Percentiles rank a stretch among this genome's conserved stretches.
Evolutionary conservation across 1,140 invertebrate genomes (phyloP).

Genomic region (Drosophila arawakana): DNA sequence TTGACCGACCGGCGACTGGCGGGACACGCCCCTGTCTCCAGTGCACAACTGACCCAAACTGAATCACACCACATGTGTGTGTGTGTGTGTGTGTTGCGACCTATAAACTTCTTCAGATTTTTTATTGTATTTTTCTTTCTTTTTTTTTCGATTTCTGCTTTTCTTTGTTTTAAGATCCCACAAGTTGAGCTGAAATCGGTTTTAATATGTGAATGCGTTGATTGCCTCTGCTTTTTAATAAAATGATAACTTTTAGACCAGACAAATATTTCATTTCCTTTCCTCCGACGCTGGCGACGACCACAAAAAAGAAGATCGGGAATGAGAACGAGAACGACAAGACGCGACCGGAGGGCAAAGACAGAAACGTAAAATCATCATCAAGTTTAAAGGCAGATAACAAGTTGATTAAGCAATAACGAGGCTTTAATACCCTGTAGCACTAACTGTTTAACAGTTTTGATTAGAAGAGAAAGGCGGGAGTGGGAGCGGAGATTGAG

Average conservation of each 20-base stretch:
- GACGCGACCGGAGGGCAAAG: conserved; percentile 29
- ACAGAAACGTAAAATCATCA: conserved; percentile 75
- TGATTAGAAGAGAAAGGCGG: not conserved
- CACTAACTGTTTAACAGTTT: not conserved
- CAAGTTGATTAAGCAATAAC: not conserved
- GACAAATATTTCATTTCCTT: conserved; percentile 84
- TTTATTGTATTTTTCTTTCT: not conserved
- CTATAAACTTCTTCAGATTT: conserved; percentile 54
- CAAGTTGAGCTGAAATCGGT: conserved; percentile 58
- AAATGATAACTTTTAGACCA: conserved; percentile 84
- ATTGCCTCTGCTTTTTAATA: conserved; percentile 84
- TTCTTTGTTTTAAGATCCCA: conserved; percentile 61
- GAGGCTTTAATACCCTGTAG: conserved; percentile 28
- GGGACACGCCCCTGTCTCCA: conserved; percentile 83
- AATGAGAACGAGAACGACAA: conserved; percentile 32
- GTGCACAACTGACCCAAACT: conserved; percentile 55
- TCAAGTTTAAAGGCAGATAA: conserved; percentile 49
- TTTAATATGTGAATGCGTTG: conserved; percentile 84
- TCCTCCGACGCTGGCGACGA: conserved; percentile 51
- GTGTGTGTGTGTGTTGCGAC: conserved; percentile 43
- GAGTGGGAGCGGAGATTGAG: too few species aligned
- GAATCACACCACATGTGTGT: conserved; percentile 8
- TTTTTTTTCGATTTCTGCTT: not conserved
- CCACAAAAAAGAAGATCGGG: conserved; percentile 22
- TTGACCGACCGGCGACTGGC: conserved; percentile 69